phyloP scores from a whole-genome alignment of 2,888 invertebrate genomes.

The Ellobium chinense region DNA sequence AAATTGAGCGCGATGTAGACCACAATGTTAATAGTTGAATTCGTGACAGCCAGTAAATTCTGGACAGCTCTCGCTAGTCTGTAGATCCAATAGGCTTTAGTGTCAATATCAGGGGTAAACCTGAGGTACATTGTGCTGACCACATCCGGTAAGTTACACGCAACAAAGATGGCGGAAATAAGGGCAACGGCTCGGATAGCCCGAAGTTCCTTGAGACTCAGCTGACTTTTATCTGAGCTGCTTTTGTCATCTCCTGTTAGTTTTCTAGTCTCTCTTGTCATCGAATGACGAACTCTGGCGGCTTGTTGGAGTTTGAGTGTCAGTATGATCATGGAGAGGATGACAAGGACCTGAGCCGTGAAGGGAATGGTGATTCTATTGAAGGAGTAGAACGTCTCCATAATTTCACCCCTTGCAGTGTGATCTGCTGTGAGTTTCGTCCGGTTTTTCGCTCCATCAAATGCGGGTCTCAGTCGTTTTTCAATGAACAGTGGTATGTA shows the following conservation, averaged over 20 bases:
- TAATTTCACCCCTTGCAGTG: background rate
- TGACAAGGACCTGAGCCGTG: background rate
- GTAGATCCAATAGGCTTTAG: background rate
- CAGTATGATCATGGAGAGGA: background rate
- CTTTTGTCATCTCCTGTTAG: background rate
- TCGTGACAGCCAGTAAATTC: slow-evolving; percentile 2
- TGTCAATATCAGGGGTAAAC: background rate
- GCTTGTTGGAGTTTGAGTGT: background rate
- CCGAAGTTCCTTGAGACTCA: background rate
- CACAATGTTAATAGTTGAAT: background rate
- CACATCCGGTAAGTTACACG: background rate
- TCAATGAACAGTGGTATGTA: background rate
- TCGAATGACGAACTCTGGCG: background rate
- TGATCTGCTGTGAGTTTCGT: background rate
- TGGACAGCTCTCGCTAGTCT: background rate
- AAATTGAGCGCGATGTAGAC: background rate
- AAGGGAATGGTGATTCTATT: background rate
- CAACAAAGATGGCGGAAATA: background rate
- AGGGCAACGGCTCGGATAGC: background rate
- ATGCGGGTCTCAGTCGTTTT: background rate
- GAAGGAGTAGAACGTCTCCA: background rate
- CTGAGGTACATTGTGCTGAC: background rate
- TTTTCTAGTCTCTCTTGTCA: background rate
- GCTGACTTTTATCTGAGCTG: background rate
- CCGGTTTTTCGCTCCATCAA: background rate